These are phyloP conservation scores for Lamprotornis superbus DNA, from an alignment of 2,113 vertebrate genomes.

Conservation along the genomic window DNA sequence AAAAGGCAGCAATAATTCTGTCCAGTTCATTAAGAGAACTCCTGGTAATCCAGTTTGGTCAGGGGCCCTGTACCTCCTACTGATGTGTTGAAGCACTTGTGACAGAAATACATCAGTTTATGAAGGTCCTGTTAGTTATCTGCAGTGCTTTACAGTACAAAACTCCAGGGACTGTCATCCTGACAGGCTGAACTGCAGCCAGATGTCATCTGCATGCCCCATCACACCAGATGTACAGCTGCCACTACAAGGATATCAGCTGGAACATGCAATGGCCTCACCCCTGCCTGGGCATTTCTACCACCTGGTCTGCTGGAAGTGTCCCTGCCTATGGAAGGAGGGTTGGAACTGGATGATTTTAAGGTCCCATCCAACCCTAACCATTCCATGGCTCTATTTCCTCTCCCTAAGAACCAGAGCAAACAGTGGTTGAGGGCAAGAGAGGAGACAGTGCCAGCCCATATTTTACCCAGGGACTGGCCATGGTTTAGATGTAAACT, in stretches of 20 bases:
- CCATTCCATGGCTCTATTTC: background rate
- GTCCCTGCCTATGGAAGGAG: background rate
- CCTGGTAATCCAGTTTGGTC: background rate
- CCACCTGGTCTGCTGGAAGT: background rate
- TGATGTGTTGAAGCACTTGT: background rate
- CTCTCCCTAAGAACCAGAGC: background rate
- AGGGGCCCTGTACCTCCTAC: background rate
- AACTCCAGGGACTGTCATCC: background rate
- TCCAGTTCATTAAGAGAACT: background rate
- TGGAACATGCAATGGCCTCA: background rate
- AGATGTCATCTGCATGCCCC: background rate
- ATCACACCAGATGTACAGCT: background rate
- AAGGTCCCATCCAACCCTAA: background rate
- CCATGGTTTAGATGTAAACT: background rate
- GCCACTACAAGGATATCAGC: background rate
- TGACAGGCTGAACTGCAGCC: background rate
- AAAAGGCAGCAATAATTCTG: background rate
- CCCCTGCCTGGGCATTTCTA: background rate
- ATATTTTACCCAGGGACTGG: background rate
- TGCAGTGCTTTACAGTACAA: background rate
- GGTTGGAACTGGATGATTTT: background rate
- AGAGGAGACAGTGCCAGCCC: background rate
- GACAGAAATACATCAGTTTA: background rate
- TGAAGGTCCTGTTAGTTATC: background rate
- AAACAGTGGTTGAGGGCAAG: rapidly evolving